Evolutionary conservation across 2,113 vertebrate genomes (phyloP), one percentile per base, ranked within the genome.

Genomic region (Geococcyx californianus): DNA sequence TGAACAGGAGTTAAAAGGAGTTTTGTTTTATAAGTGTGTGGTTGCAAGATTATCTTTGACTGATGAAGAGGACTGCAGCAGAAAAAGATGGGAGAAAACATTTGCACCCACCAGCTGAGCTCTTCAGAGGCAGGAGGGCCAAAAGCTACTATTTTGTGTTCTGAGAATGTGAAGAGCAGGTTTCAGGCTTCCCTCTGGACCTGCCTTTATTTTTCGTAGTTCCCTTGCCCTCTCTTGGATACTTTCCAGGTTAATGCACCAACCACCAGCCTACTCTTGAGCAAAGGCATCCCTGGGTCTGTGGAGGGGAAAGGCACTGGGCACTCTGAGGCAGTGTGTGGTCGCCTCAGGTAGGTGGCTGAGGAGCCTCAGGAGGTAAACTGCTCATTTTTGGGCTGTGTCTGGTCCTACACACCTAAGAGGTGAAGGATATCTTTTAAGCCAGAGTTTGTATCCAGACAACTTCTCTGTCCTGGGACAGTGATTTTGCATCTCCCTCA

Each of bases 241-340:
- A 55, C 44, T 17, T 42, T 40, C 47, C 47, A 92, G 25, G 34
- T 25, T 25, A 45, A n/a, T 23, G 13, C 10, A 42, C 28, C 29
- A 26, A 42, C 26, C 12, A 82, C 44, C 6, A 10, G 44, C 26
- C 66, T 69, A 42, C 36, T 81, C 24, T 42, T 17, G 26, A 38
- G 42, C 0, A 4, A 66, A 28, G 14, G 42, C 15, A 45, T 42
- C 6, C 19, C 17, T 18, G 21, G 47, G 33, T 26, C 9, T 59
- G 1, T 34, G 36, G 33, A 5, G 49, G 10, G 5, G 33, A 36
- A n/a, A 40, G 10, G 38, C 36, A 75, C 45, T 5, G 25, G 16
- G 21, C 4, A 29, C 13, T 11, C 13, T 0, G 0, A 14, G 17
- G 16, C 52, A 69, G 44, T 3, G 1, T 0, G 1, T 8, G 16